phyloP scores from a whole-genome alignment of 2,797 vertebrate species.

The Discoglossus pictus region DNA sequence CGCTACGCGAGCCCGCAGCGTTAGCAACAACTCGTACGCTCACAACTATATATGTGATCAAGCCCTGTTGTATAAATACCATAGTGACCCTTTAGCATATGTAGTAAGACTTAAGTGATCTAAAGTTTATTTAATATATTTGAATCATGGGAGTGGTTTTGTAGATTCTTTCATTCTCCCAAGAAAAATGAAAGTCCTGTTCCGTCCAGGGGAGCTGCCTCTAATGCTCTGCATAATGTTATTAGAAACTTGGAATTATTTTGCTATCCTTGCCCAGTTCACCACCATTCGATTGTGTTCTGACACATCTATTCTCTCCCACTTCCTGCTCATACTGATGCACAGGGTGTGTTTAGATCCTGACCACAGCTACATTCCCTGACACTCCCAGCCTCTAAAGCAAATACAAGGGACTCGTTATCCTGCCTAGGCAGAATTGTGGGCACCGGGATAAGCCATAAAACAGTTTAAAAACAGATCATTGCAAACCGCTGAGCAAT shows the following conservation, averaged over 20 bases:
- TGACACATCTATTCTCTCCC: slow-evolving; percentile 36
- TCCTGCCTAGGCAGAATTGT: neutral
- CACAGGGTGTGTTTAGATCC: slow-evolving; percentile 29
- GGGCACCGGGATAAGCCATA: neutral
- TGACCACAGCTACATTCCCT: slow-evolving; percentile 28
- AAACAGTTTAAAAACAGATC: neutral
- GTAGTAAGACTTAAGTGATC: too few relatives aligned
- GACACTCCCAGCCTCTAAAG: slow-evolving; percentile 18
- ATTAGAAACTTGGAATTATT: slow-evolving; percentile 30
- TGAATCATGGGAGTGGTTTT: slow-evolving; percentile 9
- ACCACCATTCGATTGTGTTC: slow-evolving; percentile 9
- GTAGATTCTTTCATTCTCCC: too few relatives aligned
- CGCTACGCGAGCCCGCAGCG: too few relatives aligned
- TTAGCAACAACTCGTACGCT: too few relatives aligned
- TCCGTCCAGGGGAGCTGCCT: slow-evolving; percentile 11
- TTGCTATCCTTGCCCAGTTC: slow-evolving; percentile 19
- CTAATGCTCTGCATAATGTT: slow-evolving; percentile 15
- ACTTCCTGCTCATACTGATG: slow-evolving; percentile 31
- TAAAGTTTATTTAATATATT: too few relatives aligned
- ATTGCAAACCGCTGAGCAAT: neutral
- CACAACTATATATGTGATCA: too few relatives aligned
- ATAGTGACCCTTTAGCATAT: too few relatives aligned
- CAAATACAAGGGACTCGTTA: neutral
- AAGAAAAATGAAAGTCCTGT: neutral
- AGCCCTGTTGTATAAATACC: too few relatives aligned